Conservation (phyloP, 2,888 invertebrate genomes). For the Ormyrus rosae region DNA sequence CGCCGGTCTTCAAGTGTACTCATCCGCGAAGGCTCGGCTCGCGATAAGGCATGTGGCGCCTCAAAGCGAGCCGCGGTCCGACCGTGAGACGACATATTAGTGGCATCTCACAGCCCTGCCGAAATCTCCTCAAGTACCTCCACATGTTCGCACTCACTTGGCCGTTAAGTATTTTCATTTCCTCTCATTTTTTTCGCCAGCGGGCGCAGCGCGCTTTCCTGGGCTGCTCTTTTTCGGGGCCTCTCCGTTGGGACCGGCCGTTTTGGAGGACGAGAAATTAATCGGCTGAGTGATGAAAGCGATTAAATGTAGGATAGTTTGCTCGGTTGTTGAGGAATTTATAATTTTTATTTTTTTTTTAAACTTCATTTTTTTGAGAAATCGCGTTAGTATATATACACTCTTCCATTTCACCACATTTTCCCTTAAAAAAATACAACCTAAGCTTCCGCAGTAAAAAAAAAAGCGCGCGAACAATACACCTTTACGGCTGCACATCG, state of each 20-base stretch:
- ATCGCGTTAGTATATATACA: background rate
- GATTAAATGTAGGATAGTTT: too few species aligned
- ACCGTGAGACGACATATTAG: slow-evolving; percentile 49
- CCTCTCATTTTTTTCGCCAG: slow-evolving; percentile 8
- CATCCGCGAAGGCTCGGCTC: background rate
- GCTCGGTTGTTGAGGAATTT: too few species aligned
- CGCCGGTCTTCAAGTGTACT: background rate
- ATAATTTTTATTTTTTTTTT: background rate
- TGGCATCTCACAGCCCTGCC: slow-evolving; percentile 33
- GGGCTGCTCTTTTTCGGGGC: background rate
- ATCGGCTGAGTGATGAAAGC: too few species aligned
- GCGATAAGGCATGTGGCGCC: slow-evolving; percentile 1
- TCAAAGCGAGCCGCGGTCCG: slow-evolving; percentile 20
- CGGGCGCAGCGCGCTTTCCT: background rate
- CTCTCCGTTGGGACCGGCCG: too few species aligned
- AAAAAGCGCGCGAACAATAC: background rate
- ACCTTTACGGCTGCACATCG: background rate
- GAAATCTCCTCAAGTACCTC: slow-evolving; percentile 43
- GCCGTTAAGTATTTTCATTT: slow-evolving; percentile 22
- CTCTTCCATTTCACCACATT: background rate
- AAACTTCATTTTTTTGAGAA: background rate
- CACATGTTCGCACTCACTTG: slow-evolving; percentile 46
- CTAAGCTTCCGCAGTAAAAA: background rate
- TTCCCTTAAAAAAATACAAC: background rate
- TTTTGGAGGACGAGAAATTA: too few species aligned